Base-by-base conservation (phyloP, 1,140 invertebrate species). In the Trichomalopsis sarcophagae region DNA sequence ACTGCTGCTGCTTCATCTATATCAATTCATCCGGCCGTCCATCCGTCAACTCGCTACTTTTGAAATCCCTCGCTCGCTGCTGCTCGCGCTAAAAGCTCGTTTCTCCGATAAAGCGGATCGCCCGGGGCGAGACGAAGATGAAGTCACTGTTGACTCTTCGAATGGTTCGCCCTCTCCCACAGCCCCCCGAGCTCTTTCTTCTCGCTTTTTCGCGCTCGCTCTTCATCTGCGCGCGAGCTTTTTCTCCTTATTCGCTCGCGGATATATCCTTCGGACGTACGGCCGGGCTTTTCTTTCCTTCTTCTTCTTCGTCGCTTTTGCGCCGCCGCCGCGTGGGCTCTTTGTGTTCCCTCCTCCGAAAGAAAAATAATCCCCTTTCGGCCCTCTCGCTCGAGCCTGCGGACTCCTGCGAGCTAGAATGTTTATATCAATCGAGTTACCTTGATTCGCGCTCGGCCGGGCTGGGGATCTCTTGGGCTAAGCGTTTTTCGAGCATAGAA, bases 21-120 rank as follows among this genome's bases (percentile, higher is more conserved):
- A 85, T 82, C 84, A 85, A 85, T 85, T 82, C 84, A 82, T 82
- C 84, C 69, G 74, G 73, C 73, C 47, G 47, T 76, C 73, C 84
- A 81, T 85, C 84, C 79, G 80, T 82, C 76, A 80, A 66, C 77
- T 79, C 40, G 55, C 55, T 62, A 78, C 74, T 82, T 85, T 82
- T 82, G 71, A 85, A 82, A 85, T 81, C 71, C 47, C 55, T 81
- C 68, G 40, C 75, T 78, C 62, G 14, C 47, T 44, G 40, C 40
- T 44, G 10, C 40, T 9, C 6, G 55, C 23, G 78, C 73, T 81
- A 85, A 81, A 81, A 76, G 74, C 84, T 85, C 83, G 83, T 84
- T 84, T 84, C 76, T 73, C 55, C 73, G 73, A 85, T 85, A 85
- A 85, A 85, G 79, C 78, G 78, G 33, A 84, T 84, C 77, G 69